These are phyloP conservation scores for Calliphora vomitoria DNA, from an alignment of 2,888 invertebrate genomes.

Conservation along the genomic window DNA sequence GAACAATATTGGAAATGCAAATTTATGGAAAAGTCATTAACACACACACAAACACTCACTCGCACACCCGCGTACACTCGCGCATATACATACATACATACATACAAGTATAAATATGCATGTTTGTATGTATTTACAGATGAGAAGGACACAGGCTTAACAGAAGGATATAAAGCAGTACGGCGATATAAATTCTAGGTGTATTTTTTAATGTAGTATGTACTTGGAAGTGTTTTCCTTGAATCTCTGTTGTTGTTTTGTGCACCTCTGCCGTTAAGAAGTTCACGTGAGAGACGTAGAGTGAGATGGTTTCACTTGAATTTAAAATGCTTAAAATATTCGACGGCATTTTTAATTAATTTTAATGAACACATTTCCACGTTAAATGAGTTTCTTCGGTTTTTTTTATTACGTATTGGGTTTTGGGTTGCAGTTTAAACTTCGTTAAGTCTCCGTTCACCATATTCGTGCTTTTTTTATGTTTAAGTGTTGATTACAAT, in stretches of 20 bases:
- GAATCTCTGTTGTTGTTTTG: constrained; percentile 27
- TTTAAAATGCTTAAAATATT: constrained; percentile 42
- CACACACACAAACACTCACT: constrained; percentile 37
- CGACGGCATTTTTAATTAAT: constrained; percentile 54
- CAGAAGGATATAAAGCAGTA: background rate
- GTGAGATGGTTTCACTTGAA: constrained; percentile 29
- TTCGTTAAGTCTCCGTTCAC: background rate
- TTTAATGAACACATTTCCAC: constrained; percentile 53
- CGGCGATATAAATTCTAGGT: background rate
- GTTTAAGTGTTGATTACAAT: constrained; percentile 39
- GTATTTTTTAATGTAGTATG: background rate
- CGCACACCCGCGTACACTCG: background rate
- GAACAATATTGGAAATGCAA: constrained; percentile 69
- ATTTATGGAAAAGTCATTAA: constrained; percentile 72
- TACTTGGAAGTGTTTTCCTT: constrained; percentile 16
- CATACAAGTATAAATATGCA: background rate
- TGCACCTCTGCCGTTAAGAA: background rate
- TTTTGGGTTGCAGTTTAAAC: background rate
- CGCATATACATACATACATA: background rate
- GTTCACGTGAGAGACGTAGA: background rate
- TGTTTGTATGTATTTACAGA: background rate
- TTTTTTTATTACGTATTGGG: background rate
- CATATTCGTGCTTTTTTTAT: background rate
- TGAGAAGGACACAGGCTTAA: constrained; percentile 20
- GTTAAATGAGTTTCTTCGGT: background rate